These are phyloP conservation scores for Epirrhoe tristata DNA, from an alignment of 2,888 invertebrate genomes.

Conservation along the genomic window DNA sequence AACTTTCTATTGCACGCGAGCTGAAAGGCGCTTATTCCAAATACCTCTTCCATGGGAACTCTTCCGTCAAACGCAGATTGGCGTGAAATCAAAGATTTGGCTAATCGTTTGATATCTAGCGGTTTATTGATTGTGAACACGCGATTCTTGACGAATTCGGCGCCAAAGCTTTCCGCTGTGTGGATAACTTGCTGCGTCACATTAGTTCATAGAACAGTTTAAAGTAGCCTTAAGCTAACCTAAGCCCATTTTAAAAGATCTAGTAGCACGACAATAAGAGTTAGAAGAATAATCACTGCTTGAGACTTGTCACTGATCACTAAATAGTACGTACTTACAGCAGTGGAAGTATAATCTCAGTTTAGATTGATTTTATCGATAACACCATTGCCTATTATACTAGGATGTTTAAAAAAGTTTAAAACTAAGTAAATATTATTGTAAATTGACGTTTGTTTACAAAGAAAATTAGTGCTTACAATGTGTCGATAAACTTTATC, in stretches of 20 bases:
- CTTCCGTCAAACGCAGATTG: conserved; percentile 58
- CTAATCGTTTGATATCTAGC: conserved; percentile 53
- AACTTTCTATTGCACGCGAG: conserved; percentile 29
- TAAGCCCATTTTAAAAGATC: no score
- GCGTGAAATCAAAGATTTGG: conserved; percentile 67
- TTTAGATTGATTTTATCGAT: no score
- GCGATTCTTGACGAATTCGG: conserved; percentile 37
- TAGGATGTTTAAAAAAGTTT: no score
- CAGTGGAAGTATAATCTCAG: no score
- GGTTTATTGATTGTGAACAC: conserved; percentile 43
- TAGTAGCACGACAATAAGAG: no score
- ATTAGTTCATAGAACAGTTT: neutral
- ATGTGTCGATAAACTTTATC: conserved; percentile 27
- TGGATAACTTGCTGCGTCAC: neutral
- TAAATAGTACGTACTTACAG: no score
- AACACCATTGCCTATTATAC: no score
- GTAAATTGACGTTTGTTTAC: neutral
- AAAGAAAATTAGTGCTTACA: conserved; percentile 13
- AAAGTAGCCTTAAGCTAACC: neutral
- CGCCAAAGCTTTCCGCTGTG: conserved; percentile 18
- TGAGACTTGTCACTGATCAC: no score
- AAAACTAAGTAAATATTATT: neutral
- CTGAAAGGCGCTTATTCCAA: conserved; percentile 40
- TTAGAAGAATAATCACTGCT: no score
- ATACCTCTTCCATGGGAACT: conserved; percentile 44